These are phyloP conservation scores for Tetramorium alpestre DNA, from an alignment of 1,140 invertebrate genomes.

Conservation along the genomic window DNA sequence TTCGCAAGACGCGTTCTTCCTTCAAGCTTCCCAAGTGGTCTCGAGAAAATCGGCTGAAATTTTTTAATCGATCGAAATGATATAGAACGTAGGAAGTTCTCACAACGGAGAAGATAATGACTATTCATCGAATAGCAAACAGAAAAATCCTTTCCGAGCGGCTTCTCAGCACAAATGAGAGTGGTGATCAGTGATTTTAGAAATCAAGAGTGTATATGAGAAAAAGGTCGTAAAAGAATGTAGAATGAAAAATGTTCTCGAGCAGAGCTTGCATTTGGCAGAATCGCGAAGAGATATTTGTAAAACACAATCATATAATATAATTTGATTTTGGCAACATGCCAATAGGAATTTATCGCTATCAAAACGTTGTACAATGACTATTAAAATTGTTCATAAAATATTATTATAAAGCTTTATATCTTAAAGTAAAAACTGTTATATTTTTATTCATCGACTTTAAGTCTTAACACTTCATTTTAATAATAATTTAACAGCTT, in stretches of 20 bases:
- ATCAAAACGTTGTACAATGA: neutral
- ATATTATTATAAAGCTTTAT: neutral
- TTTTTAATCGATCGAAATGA: slow-evolving; percentile 30
- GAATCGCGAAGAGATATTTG: neutral
- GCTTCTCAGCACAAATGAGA: slow-evolving; percentile 69
- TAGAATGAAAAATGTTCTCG: neutral
- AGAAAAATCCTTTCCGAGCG: slow-evolving; percentile 70
- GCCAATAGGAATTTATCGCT: neutral
- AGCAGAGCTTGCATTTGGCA: too few relatives aligned
- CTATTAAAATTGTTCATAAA: neutral
- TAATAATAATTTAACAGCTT: neutral
- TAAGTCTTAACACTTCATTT: neutral
- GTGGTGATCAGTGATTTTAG: slow-evolving; percentile 7
- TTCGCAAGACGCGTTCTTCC: neutral
- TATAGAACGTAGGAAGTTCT: slow-evolving; percentile 10
- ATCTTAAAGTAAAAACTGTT: neutral
- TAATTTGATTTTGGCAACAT: slow-evolving; percentile 4
- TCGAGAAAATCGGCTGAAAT: slow-evolving; percentile 39
- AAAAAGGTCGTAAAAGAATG: neutral
- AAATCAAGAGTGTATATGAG: neutral
- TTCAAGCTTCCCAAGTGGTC: neutral
- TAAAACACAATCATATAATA: neutral
- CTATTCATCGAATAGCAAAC: slow-evolving; percentile 71
- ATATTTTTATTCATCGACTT: neutral
- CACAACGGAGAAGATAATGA: slow-evolving; percentile 53